phyloP scores from a whole-genome alignment of 2,888 invertebrate genomes.

The Sphaerophoria rueppellii region DNA sequence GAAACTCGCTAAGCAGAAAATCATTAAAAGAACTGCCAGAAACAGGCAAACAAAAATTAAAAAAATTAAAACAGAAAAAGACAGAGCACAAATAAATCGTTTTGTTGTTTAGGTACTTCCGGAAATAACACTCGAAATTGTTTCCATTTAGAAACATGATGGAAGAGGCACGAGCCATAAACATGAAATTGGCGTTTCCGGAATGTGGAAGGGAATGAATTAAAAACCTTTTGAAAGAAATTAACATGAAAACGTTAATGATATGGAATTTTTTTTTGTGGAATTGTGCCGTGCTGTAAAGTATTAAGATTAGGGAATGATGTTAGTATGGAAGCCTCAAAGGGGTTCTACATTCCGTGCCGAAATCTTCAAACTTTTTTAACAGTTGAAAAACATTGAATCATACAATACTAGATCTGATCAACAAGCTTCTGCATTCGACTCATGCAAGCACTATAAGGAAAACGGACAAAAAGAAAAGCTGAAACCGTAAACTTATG shows the following conservation, averaged over 20 bases:
- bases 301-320: too few relatives aligned
- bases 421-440: too few relatives aligned
- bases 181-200: slow-evolving; percentile 58
- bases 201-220: slow-evolving; percentile 42
- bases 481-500: too few relatives aligned
- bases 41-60: neutral
- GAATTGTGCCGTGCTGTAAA: too few relatives aligned
- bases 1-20: slow-evolving; percentile 8
- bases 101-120: slow-evolving; percentile 13
- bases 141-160: slow-evolving; percentile 46
- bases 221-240: slow-evolving; percentile 19
- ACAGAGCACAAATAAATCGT: neutral
- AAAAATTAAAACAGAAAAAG: neutral
- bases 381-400: too few relatives aligned
- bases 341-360: too few relatives aligned
- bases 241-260: slow-evolving; percentile 6
- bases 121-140: slow-evolving; percentile 43
- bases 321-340: too few relatives aligned
- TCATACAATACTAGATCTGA: too few relatives aligned
- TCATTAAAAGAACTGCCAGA: neutral
- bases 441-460: too few relatives aligned
- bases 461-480: too few relatives aligned
- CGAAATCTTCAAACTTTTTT: too few relatives aligned
- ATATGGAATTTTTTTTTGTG: too few relatives aligned
- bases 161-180: slow-evolving; percentile 31